Evolutionary conservation across 2,888 invertebrate species (phyloP).

Genomic region (Nomada ruficornis): DNA sequence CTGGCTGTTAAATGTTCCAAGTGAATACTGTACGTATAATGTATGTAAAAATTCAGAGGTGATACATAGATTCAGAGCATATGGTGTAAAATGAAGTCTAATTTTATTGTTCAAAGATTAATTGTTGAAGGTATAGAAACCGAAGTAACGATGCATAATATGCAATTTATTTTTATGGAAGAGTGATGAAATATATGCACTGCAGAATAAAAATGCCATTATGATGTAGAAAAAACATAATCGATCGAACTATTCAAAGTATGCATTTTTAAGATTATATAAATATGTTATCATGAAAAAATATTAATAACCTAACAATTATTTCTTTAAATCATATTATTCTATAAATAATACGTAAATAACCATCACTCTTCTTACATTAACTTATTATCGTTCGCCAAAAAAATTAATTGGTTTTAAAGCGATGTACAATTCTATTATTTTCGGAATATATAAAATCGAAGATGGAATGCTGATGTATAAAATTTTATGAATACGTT

Average conservation of each 20-base stretch:
- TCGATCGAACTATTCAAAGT: conserved; percentile 40
- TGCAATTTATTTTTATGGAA: conserved; percentile 58
- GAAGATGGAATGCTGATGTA: conserved; percentile 63
- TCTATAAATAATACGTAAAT: conserved; percentile 49
- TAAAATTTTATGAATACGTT: conserved; percentile 40
- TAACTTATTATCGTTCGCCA: conserved; percentile 28
- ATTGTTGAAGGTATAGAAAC: conserved; percentile 44
- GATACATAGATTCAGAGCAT: conserved; percentile 66
- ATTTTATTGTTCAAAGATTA: conserved; percentile 56
- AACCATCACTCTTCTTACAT: conserved; percentile 64
- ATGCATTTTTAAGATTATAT: conserved; percentile 35
- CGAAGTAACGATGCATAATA: conserved; percentile 53
- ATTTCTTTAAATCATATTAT: conserved; percentile 36
- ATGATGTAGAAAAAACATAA: conserved; percentile 20
- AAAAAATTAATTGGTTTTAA: conserved; percentile 47
- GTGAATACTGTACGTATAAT: conserved; percentile 82
- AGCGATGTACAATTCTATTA: conserved; percentile 31
- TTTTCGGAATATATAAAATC: conserved; percentile 45
- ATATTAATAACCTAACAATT: conserved; percentile 31
- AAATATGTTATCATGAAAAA: conserved; percentile 18
- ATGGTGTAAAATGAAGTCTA: conserved; percentile 58
- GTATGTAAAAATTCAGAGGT: conserved; percentile 75
- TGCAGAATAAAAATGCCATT: conserved; percentile 13
- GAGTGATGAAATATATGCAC: conserved; percentile 61
- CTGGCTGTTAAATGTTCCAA: conserved; percentile 82